These are phyloP conservation scores for Tylochromis polylepis DNA, from an alignment of 2,113 vertebrate genomes.

Conservation along the genomic window DNA sequence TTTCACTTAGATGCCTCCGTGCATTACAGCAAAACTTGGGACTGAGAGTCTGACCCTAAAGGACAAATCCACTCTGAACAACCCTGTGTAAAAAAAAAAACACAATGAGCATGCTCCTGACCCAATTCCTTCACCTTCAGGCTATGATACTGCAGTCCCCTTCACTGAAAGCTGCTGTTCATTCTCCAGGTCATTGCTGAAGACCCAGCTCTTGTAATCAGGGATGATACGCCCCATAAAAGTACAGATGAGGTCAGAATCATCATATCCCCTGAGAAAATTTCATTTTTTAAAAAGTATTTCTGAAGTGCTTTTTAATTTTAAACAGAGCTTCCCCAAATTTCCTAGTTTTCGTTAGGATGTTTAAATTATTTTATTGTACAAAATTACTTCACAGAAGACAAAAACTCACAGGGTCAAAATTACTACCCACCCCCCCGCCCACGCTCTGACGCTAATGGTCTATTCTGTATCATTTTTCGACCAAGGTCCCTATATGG, in stretches of 20 bases:
- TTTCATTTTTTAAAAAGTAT: background rate
- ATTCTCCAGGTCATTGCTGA: background rate
- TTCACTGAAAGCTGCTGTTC: background rate
- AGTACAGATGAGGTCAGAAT: background rate
- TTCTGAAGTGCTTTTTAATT: background rate
- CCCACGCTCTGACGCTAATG: background rate
- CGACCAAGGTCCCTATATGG: background rate
- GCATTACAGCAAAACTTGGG: rapidly evolving
- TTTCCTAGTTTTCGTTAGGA: background rate
- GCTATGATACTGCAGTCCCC: background rate
- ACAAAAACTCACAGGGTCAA: background rate
- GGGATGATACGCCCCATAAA: background rate
- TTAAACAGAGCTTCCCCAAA: background rate
- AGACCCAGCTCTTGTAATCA: background rate
- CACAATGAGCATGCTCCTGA: background rate
- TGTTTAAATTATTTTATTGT: background rate
- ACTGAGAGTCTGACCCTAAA: background rate
- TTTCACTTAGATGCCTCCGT: background rate
- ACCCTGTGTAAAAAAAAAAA: background rate
- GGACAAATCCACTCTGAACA: background rate
- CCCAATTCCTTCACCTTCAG: background rate
- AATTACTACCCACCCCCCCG: rapidly evolving
- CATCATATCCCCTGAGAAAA: background rate
- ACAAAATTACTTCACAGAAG: background rate
- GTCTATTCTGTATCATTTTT: background rate